phyloP scores from a whole-genome alignment of 2,113 vertebrate genomes.

The human (Homo sapiens) region DNA sequence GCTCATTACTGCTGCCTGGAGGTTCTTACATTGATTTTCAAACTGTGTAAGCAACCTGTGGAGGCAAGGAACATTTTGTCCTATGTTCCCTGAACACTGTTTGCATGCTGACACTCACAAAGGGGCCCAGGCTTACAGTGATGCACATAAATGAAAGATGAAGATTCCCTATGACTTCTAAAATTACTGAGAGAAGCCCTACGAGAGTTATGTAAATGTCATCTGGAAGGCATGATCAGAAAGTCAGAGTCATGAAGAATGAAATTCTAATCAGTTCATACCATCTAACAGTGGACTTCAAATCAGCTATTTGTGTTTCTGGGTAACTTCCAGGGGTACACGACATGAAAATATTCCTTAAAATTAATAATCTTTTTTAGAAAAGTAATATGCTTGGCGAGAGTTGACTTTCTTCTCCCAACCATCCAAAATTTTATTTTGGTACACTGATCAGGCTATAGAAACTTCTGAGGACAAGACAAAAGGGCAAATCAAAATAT shows the following conservation, averaged over 20 bases:
- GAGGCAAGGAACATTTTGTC: background rate
- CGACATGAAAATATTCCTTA: background rate
- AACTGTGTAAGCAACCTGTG: background rate
- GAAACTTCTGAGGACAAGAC: background rate
- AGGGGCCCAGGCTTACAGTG: background rate
- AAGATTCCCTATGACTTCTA: background rate
- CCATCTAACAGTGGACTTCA: background rate
- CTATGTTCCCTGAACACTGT: background rate
- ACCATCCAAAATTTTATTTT: background rate
- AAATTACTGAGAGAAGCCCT: background rate
- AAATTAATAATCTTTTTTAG: background rate
- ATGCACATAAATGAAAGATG: background rate
- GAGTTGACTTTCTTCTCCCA: background rate
- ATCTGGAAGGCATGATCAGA: background rate
- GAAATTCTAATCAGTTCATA: background rate
- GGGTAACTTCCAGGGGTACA: background rate
- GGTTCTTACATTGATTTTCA: constrained; percentile 25
- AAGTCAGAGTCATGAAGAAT: background rate
- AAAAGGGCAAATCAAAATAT: background rate
- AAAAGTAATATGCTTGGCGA: background rate
- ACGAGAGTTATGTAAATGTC: background rate
- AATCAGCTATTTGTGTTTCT: background rate
- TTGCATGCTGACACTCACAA: background rate
- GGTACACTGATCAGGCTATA: background rate
- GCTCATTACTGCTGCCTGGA: background rate